These are phyloP conservation scores for Neocloeon triangulifer DNA, from an alignment of 1,140 invertebrate genomes.

Conservation along the genomic window DNA sequence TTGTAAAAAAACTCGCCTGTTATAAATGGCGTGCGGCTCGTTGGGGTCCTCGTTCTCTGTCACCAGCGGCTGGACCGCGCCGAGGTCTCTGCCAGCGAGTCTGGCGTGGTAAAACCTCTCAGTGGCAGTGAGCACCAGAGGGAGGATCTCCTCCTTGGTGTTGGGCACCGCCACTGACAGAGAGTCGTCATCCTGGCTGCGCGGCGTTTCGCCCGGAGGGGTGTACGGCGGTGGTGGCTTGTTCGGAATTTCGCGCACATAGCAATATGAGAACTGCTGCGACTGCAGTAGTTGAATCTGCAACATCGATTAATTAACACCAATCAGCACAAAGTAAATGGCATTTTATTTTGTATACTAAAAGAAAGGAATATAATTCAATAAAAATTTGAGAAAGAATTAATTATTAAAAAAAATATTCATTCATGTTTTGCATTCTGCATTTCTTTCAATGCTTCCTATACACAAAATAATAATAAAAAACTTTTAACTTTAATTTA, in stretches of 20 bases:
- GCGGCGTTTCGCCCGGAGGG: slow-evolving; percentile 20
- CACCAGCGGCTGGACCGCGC: slow-evolving; percentile 9
- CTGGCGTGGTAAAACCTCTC: slow-evolving; percentile 19
- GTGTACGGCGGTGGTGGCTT: slow-evolving; percentile 50
- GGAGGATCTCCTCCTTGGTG: slow-evolving; percentile 20
- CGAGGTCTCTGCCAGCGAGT: slow-evolving; percentile 1
- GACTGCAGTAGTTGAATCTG: slow-evolving; percentile 32
- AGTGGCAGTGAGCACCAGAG: slow-evolving; percentile 20
- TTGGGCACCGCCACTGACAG: slow-evolving; percentile 15
- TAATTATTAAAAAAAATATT: too few species aligned
- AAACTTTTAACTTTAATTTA: too few species aligned
- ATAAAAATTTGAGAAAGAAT: too few species aligned
- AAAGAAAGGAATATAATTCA: too few species aligned
- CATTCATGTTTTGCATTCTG: too few species aligned
- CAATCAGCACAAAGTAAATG: too few species aligned
- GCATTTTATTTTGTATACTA: too few species aligned
- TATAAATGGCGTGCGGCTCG: slow-evolving; percentile 19
- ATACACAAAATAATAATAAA: too few species aligned
- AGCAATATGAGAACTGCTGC: slow-evolving; percentile 21
- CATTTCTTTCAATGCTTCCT: too few species aligned
- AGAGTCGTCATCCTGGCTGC: slow-evolving; percentile 1
- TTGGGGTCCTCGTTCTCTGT: slow-evolving; percentile 20
- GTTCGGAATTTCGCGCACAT: slow-evolving; percentile 38
- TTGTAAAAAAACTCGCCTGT: too few species aligned
- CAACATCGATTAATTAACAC: too few species aligned